Evolutionary conservation across 2,888 invertebrate species (phyloP), one percentile per base, ranked within the genome.

Genomic region (Molorchus minor): DNA sequence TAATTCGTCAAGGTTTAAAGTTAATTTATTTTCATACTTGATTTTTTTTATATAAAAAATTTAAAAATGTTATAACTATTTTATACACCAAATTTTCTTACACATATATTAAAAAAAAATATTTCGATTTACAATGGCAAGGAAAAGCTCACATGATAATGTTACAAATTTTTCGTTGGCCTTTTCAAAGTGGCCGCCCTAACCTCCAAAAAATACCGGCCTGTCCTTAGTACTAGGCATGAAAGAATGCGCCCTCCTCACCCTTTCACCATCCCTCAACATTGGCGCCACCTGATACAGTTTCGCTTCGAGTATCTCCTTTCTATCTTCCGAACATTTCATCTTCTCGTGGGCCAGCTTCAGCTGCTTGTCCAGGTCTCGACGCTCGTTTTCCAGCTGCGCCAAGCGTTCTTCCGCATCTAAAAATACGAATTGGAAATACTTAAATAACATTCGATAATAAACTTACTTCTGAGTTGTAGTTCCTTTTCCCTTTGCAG

Each of bases 361-460:
- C 21, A 92, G 80, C 78, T 92, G 90, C 0, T 85, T 83, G 69
- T 93, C 92, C 61, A 93, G 80, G 56, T 84, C 83, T 67, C 85
- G 83, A 43, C 90, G 85, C 74, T 92, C 92, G 57, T 84, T 83
- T 80, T 93, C 92, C 33, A 93, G 79, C 70, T 89, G 87, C 66
- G 84, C 83, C 10, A 93, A 81, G 58, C 89, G 85, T 56, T 82
- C 81, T 78, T 89, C 86, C n/a, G 92, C 92, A 79, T 88, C 92
- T 90, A 77, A 15, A 38, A 53, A 8, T 36, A 12, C 33, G 33
- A 79, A 58, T 56, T 52, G 51, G 56, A 55, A 45, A 16, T 0
- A 41, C 10, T n/a, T 35, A 40, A 29, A 21, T 17, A 16, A n/a
- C 53, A 25, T 25, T 21, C 3, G 25, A 15, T 2, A 30, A 4